Percentiles rank a stretch among this genome's conserved stretches.
These are phyloP conservation scores for Caenorhabditis auriculariae DNA, from an alignment of 2,888 invertebrate genomes.

Conservation along the genomic window DNA sequence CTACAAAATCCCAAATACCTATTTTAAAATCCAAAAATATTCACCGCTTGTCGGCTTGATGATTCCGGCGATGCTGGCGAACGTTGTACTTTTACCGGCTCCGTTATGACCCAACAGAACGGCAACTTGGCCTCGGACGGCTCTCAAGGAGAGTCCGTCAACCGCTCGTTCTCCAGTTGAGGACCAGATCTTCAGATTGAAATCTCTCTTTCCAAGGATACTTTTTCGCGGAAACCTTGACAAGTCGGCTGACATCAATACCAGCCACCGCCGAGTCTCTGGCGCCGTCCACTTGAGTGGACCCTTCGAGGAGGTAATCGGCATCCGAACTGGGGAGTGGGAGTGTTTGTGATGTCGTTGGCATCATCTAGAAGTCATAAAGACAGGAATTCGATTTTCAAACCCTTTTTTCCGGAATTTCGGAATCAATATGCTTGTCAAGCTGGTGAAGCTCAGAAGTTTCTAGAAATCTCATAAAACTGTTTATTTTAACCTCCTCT, in stretches of 20 bases:
- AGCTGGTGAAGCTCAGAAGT: no score
- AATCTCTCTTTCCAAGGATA: no score
- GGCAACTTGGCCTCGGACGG: conserved; percentile 54
- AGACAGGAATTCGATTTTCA: no score
- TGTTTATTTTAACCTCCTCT: no score
- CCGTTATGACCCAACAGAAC: conserved; percentile 63
- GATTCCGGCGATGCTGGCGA: conserved; percentile 48
- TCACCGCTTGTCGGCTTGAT: conserved; percentile 41
- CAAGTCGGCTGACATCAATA: conserved; percentile 43
- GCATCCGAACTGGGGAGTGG: conserved; percentile 11
- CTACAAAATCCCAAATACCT: no score
- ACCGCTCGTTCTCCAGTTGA: conserved; percentile 54
- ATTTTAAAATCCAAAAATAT: background rate
- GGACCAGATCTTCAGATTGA: conserved; percentile 27
- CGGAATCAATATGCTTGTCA: no score
- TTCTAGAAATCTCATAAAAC: no score
- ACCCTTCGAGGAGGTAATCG: conserved; percentile 20
- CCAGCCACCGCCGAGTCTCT: conserved; percentile 38
- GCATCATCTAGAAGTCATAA: no score
- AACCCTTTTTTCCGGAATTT: no score
- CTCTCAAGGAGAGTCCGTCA: conserved; percentile 49
- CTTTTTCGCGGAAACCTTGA: conserved; percentile 38
- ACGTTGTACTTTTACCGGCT: conserved; percentile 56
- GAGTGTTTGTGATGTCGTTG: conserved; percentile 5
- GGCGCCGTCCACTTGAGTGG: conserved; percentile 43